These are phyloP conservation scores for Cerceris rybyensis DNA, from an alignment of 2,888 invertebrate species.

Conservation along the genomic window DNA sequence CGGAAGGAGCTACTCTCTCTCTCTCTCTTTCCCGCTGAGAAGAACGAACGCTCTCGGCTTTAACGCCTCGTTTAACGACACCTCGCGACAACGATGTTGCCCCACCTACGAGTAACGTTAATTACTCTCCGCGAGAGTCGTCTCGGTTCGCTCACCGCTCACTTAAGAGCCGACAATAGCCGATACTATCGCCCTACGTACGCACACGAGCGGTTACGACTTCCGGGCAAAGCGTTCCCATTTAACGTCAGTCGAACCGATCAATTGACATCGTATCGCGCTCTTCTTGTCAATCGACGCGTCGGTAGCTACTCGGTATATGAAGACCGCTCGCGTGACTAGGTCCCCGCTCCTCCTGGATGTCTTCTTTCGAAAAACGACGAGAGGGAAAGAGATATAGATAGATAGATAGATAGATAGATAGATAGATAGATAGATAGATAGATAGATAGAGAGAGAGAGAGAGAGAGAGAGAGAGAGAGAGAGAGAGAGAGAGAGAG, in stretches of 20 bases:
- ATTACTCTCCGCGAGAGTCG: constrained; percentile 57
- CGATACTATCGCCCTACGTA: constrained; percentile 53
- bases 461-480: background rate
- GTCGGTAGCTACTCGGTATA: background rate
- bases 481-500: constrained; percentile 1
- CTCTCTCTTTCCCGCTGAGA: constrained; percentile 19
- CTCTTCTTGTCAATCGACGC: background rate
- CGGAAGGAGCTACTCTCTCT: too few relatives aligned
- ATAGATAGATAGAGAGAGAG: background rate
- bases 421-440: background rate
- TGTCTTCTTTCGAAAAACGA: too few relatives aligned
- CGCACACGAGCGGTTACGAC: constrained; percentile 10
- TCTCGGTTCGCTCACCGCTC: constrained; percentile 44
- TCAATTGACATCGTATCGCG: constrained; percentile 42
- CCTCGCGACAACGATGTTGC: constrained; percentile 36
- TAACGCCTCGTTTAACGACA: constrained; percentile 58
- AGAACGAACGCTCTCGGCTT: constrained; percentile 27
- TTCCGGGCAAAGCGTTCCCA: constrained; percentile 36
- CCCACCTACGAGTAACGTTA: constrained; percentile 48
- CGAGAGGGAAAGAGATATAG: too few relatives aligned
- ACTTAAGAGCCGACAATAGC: constrained; percentile 39
- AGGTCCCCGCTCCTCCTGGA: too few relatives aligned
- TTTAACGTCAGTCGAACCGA: constrained; percentile 37
- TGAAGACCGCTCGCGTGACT: too few relatives aligned
- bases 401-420: background rate